Evolutionary conservation across 2,113 vertebrate species (phyloP), one percentile per base, ranked within the genome.

Genomic region (Panthera uncia): DNA sequence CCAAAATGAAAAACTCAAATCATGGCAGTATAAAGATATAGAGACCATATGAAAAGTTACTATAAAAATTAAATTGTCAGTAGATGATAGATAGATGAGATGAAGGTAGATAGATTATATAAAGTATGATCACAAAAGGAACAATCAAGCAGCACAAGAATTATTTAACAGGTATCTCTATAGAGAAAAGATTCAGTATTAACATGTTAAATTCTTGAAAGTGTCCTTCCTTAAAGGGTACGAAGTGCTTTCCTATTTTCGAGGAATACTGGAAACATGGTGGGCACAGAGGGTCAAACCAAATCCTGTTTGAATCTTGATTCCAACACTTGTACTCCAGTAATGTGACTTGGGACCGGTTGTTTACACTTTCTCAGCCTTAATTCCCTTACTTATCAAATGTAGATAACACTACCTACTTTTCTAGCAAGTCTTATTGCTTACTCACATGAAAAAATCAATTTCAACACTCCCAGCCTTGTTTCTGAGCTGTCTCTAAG

Each of bases 31-130:
- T 21, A 91, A 74, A 5, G 52, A 74, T 66, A 91, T 76, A 66
- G 1, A 90, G 92, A 93, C 90, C 92, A 89, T 71, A 79, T 82
- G 91, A 57, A 89, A 71, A 92, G 33, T 68, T 85, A 73, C 4
- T 71, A 93, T 76, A 86, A 92, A 87, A 97, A 95, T 95, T 91
- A 92, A 96, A 85, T 66, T 96, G 29, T 85, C 69, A 97, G 63
- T 57, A 81, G 50, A 57, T 57, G 18, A 57, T 57, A 57, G 5
- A 57, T 57, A 55, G 55, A 55, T 45, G 45, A 45, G 45, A 45
- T 45, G 45, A 45, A 45, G 45, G 45, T 45, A 45, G 45, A 45
- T 45, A 45, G 57, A 61, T 61, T 79, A 80, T 94, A 41, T 92
- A 94, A 95, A 88, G 38, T 81, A 81, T 57, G 18, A 68, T n/a